Percentiles rank a stretch among this genome's conserved stretches.
Conservation (phyloP, 2,113 vertebrate species). For the Nibea albiflora region DNA sequence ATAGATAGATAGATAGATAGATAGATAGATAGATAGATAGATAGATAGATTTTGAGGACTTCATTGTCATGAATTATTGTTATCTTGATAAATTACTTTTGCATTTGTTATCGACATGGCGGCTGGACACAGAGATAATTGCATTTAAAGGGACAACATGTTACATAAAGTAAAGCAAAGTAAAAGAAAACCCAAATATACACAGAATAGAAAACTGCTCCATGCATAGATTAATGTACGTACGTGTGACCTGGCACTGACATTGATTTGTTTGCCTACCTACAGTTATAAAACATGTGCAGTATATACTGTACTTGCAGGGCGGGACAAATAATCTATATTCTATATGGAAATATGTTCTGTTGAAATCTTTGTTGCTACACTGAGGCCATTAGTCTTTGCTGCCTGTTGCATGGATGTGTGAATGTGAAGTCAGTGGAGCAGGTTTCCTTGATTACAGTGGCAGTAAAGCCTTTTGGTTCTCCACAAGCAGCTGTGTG, state of each 20-base stretch:
- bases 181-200: background rate
- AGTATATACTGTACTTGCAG: background rate
- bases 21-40: too few species aligned
- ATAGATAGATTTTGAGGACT: background rate
- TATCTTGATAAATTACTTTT: background rate
- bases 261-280: background rate
- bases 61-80: background rate
- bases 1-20: too few species aligned
- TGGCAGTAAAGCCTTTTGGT: conserved; percentile 39
- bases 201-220: background rate
- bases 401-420: conserved; percentile 31
- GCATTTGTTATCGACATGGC: background rate
- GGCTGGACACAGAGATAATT: background rate
- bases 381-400: conserved; percentile 1
- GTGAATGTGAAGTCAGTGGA: conserved; percentile 33
- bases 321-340: conserved; percentile 1
- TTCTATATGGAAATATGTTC: background rate
- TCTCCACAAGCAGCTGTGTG: conserved; percentile 51
- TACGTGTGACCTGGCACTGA: background rate
- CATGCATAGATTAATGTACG: background rate
- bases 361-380: conserved; percentile 8
- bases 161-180: background rate
- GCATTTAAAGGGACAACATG: background rate
- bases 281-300: background rate
- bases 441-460: conserved; percentile 51